These are phyloP conservation scores for Pristis pectinata DNA, from an alignment of 2,797 vertebrate species.

Conservation along the genomic window DNA sequence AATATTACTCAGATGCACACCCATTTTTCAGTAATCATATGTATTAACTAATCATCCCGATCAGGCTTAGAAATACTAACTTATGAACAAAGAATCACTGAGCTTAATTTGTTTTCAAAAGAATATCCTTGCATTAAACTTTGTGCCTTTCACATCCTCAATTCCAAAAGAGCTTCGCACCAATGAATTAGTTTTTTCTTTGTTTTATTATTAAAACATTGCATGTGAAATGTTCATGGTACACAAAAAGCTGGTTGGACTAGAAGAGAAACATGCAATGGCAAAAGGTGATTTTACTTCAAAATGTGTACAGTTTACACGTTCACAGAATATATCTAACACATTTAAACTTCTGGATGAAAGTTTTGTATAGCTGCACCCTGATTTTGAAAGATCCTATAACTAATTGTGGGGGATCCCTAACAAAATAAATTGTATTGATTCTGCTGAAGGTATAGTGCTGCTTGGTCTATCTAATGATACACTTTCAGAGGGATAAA, in stretches of 20 bases:
- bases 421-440: neutral
- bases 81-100: neutral
- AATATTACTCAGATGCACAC: neutral
- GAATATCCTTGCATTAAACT: neutral
- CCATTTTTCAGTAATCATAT: neutral
- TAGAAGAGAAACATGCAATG: neutral
- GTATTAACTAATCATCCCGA: neutral
- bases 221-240: neutral
- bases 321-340: too few relatives aligned
- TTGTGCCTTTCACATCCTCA: neutral
- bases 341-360: neutral
- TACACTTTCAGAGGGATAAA: too few relatives aligned
- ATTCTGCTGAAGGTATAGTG: neutral
- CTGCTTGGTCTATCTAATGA: neutral
- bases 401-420: neutral
- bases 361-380: neutral
- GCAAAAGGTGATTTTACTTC: neutral
- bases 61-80: neutral
- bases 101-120: neutral
- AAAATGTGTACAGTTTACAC: neutral
- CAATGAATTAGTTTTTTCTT: neutral
- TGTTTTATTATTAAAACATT: neutral
- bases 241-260: neutral
- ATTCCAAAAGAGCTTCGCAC: neutral
- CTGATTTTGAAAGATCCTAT: neutral